Conservation (phyloP, 2,113 vertebrate genomes). For the Dicerorhinus sumatrensis region DNA sequence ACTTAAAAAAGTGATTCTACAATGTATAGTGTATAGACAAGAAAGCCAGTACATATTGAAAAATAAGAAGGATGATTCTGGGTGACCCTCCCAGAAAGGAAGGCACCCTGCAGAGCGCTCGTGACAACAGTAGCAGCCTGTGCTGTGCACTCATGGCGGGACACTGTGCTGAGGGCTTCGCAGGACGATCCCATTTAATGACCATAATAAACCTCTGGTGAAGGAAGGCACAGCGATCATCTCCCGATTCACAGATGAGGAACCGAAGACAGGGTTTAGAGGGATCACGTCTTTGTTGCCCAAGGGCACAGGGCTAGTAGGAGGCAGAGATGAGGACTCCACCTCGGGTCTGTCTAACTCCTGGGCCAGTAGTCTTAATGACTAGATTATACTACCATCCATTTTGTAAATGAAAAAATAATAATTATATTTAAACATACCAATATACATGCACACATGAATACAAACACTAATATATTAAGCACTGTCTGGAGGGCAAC, state of each 20-base stretch:
- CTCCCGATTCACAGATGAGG: neutral
- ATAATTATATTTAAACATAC: neutral
- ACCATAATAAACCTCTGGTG: no score
- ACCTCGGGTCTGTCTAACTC: neutral
- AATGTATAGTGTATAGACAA: no score
- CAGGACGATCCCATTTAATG: no score
- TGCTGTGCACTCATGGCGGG: fast-evolving
- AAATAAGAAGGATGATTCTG: no score
- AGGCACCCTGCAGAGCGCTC: neutral
- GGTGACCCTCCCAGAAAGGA: fast-evolving
- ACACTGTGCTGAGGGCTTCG: fast-evolving
- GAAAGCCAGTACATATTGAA: neutral
- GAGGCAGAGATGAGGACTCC: neutral
- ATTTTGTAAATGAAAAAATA: neutral
- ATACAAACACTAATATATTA: neutral
- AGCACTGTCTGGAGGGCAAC: neutral
- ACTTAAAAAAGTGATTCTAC: neutral
- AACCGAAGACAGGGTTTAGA: fast-evolving
- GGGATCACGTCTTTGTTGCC: neutral
- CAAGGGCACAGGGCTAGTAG: neutral
- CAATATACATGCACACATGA: neutral
- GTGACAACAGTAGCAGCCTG: no score
- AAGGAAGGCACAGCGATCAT: neutral
- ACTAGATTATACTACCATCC: neutral
- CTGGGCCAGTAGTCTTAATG: neutral